Evolutionary conservation across 2,888 invertebrate genomes (phyloP).

Genomic region (Caenorhabditis sp.): DNA sequence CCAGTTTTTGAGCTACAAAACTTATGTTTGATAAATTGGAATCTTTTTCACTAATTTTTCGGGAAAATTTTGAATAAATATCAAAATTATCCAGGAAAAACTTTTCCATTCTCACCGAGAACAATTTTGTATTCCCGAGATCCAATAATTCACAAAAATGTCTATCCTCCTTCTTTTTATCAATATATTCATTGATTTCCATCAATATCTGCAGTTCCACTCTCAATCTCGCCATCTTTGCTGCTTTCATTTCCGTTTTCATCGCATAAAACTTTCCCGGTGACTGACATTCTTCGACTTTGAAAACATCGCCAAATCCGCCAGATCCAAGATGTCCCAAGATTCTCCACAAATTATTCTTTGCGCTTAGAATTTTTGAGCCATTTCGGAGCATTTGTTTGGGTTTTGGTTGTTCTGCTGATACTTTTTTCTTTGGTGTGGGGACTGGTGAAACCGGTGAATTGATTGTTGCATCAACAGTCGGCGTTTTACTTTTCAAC

Average conservation of each 20-base stretch:
- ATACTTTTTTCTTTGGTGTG: too few relatives aligned
- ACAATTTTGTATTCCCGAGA: conserved; percentile 13
- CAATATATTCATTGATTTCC: conserved; percentile 20
- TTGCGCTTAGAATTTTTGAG: neutral
- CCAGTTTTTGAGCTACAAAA: too few relatives aligned
- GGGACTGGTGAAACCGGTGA: neutral
- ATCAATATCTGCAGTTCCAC: conserved; percentile 25
- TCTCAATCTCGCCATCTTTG: conserved; percentile 14
- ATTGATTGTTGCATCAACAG: too few relatives aligned
- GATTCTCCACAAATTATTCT: conserved; percentile 14
- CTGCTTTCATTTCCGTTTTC: conserved; percentile 25
- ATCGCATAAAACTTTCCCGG: conserved; percentile 21
- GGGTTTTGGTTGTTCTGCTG: neutral
- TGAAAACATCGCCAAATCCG: conserved; percentile 38
- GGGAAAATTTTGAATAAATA: too few relatives aligned
- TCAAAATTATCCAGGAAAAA: too few relatives aligned
- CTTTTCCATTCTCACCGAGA: conserved; percentile 7
- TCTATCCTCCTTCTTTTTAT: conserved; percentile 8
- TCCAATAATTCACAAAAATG: conserved; percentile 34
- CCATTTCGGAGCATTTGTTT: neutral
- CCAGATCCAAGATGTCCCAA: conserved; percentile 31
- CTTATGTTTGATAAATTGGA: too few relatives aligned
- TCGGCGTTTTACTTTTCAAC: too few relatives aligned
- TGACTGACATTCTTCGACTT: conserved; percentile 10
- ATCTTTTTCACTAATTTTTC: too few relatives aligned